Conservation (phyloP, 2,888 invertebrate genomes). For the Prostheceraeus crozeri region DNA sequence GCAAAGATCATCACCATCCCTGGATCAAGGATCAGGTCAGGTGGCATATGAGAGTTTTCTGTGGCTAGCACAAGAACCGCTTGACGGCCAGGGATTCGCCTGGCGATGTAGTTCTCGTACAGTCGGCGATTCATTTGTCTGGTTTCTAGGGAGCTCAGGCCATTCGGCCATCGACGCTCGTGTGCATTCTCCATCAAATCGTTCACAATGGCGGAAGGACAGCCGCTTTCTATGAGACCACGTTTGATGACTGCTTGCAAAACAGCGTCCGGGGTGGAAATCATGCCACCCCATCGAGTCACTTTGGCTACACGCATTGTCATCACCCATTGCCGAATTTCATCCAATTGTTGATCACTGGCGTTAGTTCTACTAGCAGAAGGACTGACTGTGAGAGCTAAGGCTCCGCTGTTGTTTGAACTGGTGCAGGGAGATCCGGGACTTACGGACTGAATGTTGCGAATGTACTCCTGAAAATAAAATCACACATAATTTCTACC, state of each 20-base stretch:
- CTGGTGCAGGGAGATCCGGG: too few species aligned
- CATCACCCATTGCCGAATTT: constrained; percentile 49
- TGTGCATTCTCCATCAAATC: constrained; percentile 95
- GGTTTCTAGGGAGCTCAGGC: constrained; percentile 78
- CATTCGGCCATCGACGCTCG: constrained; percentile 87
- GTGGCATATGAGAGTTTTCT: constrained; percentile 87
- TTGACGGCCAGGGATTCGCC: constrained; percentile 83
- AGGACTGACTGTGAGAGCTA: too few species aligned
- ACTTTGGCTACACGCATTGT: constrained; percentile 62
- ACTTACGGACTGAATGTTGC: too few species aligned
- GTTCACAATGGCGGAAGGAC: constrained; percentile 82
- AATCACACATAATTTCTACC: too few species aligned
- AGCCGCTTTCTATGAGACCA: constrained; percentile 82
- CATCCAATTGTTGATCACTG: neutral
- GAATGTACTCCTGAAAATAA: too few species aligned
- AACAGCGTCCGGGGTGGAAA: constrained; percentile 89
- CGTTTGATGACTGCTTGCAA: constrained; percentile 85
- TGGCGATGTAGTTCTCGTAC: constrained; percentile 87
- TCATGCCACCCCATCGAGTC: constrained; percentile 95
- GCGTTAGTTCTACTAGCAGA: neutral
- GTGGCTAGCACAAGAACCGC: constrained; percentile 86
- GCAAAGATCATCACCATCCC: constrained; percentile 97
- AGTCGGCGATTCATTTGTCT: constrained; percentile 82
- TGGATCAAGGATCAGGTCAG: constrained; percentile 89
- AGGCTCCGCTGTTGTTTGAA: too few species aligned